Percentiles rank a stretch among this genome's conserved stretches.
These are phyloP conservation scores for Nyleta sp. DNA, from an alignment of 2,888 invertebrate species.

Conservation along the genomic window DNA sequence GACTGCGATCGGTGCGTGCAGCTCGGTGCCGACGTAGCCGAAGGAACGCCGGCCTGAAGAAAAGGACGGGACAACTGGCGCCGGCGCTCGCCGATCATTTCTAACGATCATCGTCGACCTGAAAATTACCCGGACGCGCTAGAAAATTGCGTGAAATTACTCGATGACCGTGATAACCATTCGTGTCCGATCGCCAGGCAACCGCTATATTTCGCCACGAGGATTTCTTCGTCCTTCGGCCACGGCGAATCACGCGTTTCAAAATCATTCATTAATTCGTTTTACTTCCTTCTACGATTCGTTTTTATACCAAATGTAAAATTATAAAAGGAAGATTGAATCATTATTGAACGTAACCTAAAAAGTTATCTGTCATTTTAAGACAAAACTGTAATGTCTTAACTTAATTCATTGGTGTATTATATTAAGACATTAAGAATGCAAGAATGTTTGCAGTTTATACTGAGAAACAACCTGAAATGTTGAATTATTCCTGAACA, in stretches of 20 bases:
- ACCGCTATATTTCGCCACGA: conserved; percentile 44
- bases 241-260: conserved; percentile 6
- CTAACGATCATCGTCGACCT: conserved; percentile 65
- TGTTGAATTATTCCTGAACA: too few species aligned
- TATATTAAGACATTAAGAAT: too few species aligned
- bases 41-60: conserved; percentile 64
- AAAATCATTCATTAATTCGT: conserved; percentile 19
- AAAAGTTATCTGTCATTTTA: too few species aligned
- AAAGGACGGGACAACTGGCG: conserved; percentile 72
- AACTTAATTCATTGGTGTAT: too few species aligned
- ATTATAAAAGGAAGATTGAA: too few species aligned
- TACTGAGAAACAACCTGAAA: too few species aligned
- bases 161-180: conserved; percentile 55
- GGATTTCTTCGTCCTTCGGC: conserved; percentile 51
- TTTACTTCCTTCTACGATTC: conserved; percentile 4
- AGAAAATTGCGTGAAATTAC: conserved; percentile 72
- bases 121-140: conserved; percentile 76
- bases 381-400: too few species aligned
- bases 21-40: conserved; percentile 15
- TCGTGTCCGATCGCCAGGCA: conserved; percentile 36
- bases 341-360: too few species aligned
- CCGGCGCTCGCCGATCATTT: conserved; percentile 73
- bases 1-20: conserved; percentile 35
- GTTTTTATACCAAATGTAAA: too few species aligned
- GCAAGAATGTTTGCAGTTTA: too few species aligned